Evolutionary conservation across 2,888 invertebrate genomes (phyloP).

Genomic region (Cenopis cana): DNA sequence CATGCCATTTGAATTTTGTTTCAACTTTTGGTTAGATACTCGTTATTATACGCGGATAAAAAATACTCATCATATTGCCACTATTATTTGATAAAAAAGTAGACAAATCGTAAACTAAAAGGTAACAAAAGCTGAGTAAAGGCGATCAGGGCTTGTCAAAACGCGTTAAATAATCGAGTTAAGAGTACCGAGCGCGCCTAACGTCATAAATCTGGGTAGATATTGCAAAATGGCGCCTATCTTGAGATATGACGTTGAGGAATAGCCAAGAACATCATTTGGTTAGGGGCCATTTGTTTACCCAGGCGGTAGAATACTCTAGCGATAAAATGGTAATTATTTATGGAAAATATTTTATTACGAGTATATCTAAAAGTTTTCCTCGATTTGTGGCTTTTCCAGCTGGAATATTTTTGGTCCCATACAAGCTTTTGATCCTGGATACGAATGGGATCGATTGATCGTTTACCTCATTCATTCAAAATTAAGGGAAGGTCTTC

Average conservation of each 20-base stretch:
- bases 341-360: no score
- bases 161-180: constrained; percentile 42
- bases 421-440: no score
- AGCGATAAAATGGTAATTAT: background rate
- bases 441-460: no score
- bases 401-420: no score
- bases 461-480: no score
- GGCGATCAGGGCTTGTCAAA: constrained; percentile 37
- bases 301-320: background rate
- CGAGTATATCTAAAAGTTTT: no score
- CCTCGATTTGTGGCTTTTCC: no score
- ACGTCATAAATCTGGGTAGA: constrained; percentile 42
- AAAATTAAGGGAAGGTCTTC: no score
- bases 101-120: background rate
- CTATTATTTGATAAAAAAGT: background rate
- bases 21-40: no score
- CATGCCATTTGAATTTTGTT: no score
- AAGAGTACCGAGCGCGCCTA: constrained; percentile 39
- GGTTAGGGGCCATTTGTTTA: constrained; percentile 42
- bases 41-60: no score
- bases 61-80: background rate
- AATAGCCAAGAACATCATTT: constrained; percentile 39
- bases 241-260: constrained; percentile 36
- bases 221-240: constrained; percentile 42
- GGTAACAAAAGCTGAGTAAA: constrained; percentile 23